phyloP scores from a whole-genome alignment of 1,140 invertebrate species.

The Battus philenor region DNA sequence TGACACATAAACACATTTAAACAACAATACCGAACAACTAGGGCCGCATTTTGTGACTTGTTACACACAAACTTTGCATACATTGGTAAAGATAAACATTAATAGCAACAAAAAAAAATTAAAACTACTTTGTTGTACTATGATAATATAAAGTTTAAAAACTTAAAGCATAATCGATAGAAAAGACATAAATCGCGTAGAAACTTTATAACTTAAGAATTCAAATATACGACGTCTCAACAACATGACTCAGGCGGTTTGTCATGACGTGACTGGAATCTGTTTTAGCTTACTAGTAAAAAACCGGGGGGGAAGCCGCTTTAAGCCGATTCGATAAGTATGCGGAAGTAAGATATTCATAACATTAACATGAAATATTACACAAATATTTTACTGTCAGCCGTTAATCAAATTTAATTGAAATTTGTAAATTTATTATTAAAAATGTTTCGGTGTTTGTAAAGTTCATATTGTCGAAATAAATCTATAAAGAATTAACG shows the following conservation, averaged over 20 bases:
- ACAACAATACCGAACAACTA: too few relatives aligned
- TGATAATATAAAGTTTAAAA: too few relatives aligned
- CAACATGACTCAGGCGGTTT: conserved; percentile 44
- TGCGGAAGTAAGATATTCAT: conserved; percentile 20
- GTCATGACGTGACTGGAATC: conserved; percentile 48
- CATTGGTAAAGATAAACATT: too few relatives aligned
- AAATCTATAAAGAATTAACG: neutral
- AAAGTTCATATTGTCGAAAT: neutral
- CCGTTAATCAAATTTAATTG: neutral
- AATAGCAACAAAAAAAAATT: too few relatives aligned
- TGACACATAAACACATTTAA: too few relatives aligned
- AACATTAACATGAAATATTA: conserved; percentile 5
- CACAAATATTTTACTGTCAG: conserved; percentile 7
- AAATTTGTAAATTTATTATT: neutral
- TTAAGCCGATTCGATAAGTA: conserved; percentile 18
- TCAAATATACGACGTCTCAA: conserved; percentile 39
- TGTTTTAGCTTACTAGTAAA: conserved; percentile 18
- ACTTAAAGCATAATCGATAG: too few relatives aligned
- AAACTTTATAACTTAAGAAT: too few relatives aligned
- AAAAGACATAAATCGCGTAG: too few relatives aligned
- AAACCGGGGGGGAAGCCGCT: conserved; percentile 1
- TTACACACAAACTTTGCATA: too few relatives aligned
- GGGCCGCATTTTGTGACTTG: too few relatives aligned
- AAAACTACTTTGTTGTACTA: too few relatives aligned
- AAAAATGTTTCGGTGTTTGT: neutral